A percentile compares a stretch with the other conserved stretches of the same genome.
Evolutionary conservation across 2,113 vertebrate species (phyloP).

Genomic region (Salminus brasiliensis): DNA sequence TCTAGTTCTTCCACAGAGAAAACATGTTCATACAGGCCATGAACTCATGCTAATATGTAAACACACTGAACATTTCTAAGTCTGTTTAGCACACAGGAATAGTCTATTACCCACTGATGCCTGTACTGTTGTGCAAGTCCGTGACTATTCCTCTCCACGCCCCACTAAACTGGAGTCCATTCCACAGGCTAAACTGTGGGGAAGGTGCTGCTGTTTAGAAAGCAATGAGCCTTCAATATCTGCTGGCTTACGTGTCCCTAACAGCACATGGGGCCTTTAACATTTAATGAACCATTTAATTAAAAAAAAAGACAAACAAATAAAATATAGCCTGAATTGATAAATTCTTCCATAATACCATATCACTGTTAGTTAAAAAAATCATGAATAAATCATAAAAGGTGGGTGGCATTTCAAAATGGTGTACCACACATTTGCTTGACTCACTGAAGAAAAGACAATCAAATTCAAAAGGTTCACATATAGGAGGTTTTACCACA

Average conservation of each 20-base stretch:
- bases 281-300: too few relatives aligned
- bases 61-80: background rate
- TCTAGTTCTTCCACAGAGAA: background rate
- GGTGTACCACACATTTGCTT: too few relatives aligned
- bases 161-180: background rate
- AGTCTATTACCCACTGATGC: background rate
- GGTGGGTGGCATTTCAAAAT: too few relatives aligned
- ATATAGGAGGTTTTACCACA: too few relatives aligned
- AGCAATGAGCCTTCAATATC: background rate
- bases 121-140: background rate
- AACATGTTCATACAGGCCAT: constrained; percentile 39
- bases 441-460: too few relatives aligned
- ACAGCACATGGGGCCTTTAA: background rate
- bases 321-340: background rate
- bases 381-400: too few relatives aligned
- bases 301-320: background rate
- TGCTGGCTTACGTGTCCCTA: background rate
- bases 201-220: background rate
- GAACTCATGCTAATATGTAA: background rate
- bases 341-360: background rate
- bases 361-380: background rate
- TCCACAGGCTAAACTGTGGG: constrained; percentile 14
- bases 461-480: too few relatives aligned
- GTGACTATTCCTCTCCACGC: background rate
- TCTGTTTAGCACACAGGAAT: background rate